Evolutionary conservation across 2,113 vertebrate species (phyloP).

Genomic region (Furnarius figulus): DNA sequence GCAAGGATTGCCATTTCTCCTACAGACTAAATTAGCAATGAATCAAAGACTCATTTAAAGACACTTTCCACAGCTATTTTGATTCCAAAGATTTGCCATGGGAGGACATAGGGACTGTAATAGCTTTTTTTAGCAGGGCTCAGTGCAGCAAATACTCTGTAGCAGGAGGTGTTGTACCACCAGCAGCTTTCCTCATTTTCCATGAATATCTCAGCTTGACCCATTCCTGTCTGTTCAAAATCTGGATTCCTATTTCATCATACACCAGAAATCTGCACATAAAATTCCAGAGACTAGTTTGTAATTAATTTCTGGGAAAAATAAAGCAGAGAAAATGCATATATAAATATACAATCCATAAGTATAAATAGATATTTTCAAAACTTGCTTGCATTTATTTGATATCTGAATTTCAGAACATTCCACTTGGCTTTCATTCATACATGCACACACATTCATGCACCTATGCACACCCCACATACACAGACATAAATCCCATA

Average conservation of each 20-base stretch:
- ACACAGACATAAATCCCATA: background rate
- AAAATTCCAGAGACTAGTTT: background rate
- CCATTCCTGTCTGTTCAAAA: background rate
- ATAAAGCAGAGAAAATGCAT: background rate
- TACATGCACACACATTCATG: background rate
- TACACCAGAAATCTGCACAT: background rate
- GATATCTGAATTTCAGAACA: background rate
- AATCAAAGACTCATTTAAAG: background rate
- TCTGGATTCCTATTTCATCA: background rate
- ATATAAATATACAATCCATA: background rate
- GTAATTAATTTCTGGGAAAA: background rate
- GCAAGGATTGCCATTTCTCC: background rate
- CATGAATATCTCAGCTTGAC: background rate
- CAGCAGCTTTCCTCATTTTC: background rate
- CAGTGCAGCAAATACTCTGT: background rate
- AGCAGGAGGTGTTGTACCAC: constrained; percentile 3
- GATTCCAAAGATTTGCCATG: background rate
- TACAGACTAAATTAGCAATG: background rate
- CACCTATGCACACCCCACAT: background rate
- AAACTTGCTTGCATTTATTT: background rate
- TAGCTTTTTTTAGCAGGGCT: background rate
- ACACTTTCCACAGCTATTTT: background rate
- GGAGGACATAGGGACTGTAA: background rate
- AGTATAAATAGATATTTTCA: background rate
- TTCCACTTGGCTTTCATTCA: background rate